Evolutionary conservation across 2,797 vertebrate genomes (phyloP), one percentile per base, ranked within the genome.

Genomic region (Tinamus major): DNA sequence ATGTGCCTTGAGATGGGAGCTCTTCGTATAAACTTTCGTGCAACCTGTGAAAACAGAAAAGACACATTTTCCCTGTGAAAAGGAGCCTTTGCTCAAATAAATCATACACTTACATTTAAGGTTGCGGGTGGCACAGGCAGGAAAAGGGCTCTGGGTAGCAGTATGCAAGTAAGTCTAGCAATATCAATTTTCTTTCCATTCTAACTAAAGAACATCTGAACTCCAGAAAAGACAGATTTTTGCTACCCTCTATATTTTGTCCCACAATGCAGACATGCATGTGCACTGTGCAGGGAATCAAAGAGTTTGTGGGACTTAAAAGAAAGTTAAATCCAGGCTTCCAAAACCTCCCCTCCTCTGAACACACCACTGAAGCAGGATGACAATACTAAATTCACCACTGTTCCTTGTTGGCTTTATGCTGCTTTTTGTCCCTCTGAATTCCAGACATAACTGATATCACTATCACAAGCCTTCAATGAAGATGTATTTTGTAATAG

Each of bases 21-120:
- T 99, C 98, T 99, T 99, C 96, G 99, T 99, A 96, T 99, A 99
- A 98, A 99, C 99, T 95, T 99, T 99, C 23, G 97, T 96, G 97
- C 99, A 99, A 67, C 98, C 99, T 99, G 97, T 33, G 46, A 93
- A 86, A 75, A 75, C 29, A 79, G 62, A 48, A 81, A 31, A 55
- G n/a, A 62, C 13, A 20, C 31, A 19, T 61, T 16, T 55, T 48
- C 19, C 10, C 20, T 0, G n/a, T 81, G 58, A 77, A 59, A 58
- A 39, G 39, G n/a, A 19, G 17, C 37, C 18, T 29, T 10, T 8
- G 6, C 11, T 33, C 41, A 24, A 59, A 55, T 13, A 42, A 71
- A 31, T 10, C 37, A 68, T 75, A 23, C 7, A 6, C 16, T 53
- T 55, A 3, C 15, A 12, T 48, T n/a, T 51, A 64, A 63, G n/a